Evolutionary conservation across 2,113 vertebrate genomes (phyloP).

Genomic region (Hypocryptadius cinnamomeus): DNA sequence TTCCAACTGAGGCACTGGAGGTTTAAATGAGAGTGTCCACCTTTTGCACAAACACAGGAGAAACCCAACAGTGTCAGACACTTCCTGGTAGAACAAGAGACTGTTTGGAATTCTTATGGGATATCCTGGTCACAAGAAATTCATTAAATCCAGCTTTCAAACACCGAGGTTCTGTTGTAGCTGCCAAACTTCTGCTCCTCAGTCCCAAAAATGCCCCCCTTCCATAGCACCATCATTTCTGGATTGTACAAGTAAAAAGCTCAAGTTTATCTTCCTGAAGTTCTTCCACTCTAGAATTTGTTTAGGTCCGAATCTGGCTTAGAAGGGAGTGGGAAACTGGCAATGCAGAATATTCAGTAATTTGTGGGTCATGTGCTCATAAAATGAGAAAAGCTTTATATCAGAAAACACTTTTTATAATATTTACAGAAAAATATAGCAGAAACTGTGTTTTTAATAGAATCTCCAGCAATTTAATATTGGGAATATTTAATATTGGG

Average conservation of each 20-base stretch:
- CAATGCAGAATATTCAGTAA: background rate
- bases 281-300: background rate
- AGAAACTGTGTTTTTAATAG: background rate
- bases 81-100: background rate
- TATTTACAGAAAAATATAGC: background rate
- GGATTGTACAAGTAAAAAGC: background rate
- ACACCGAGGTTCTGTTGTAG: fast-evolving
- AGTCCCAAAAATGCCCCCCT: background rate
- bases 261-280: background rate
- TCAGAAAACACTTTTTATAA: background rate
- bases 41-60: background rate
- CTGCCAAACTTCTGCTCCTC: fast-evolving
- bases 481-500: background rate
- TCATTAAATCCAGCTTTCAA: background rate
- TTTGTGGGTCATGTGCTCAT: background rate
- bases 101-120: background rate
- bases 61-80: background rate
- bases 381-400: background rate
- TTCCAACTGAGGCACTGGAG: background rate
- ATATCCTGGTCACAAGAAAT: background rate
- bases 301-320: background rate
- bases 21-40: background rate
- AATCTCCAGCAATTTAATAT: background rate
- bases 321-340: background rate
- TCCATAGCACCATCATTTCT: background rate